Percentiles rank a stretch among this genome's conserved stretches.
Conservation (phyloP, 1,140 invertebrate genomes). For the Nomia melanderi region DNA sequence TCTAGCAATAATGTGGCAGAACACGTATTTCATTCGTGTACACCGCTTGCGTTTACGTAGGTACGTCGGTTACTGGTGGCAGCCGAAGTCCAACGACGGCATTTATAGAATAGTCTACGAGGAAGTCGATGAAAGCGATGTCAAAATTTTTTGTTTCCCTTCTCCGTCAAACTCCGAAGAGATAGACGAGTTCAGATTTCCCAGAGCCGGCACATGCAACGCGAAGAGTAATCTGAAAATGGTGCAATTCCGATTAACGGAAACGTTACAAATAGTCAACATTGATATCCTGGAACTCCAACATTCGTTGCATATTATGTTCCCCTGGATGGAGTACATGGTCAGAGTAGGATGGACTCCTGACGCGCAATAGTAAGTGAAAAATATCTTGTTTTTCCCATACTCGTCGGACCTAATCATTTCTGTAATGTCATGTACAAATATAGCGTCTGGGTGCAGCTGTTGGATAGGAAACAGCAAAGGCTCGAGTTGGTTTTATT, state of each 20-base stretch:
- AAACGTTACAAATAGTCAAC: constrained; percentile 85
- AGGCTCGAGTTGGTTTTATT: constrained; percentile 88
- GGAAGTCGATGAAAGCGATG: constrained; percentile 96
- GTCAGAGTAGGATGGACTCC: constrained; percentile 96
- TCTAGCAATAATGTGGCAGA: no score
- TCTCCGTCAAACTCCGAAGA: constrained; percentile 89
- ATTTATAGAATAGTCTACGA: constrained; percentile 96
- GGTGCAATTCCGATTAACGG: constrained; percentile 90
- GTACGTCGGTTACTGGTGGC: constrained; percentile 99
- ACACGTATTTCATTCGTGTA: not conserved
- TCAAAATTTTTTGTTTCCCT: constrained; percentile 94
- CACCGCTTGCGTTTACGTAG: constrained; percentile 74
- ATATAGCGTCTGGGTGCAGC: constrained; percentile 93
- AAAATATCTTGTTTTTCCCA: not conserved
- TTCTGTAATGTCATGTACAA: constrained; percentile 44
- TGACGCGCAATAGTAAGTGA: constrained; percentile 90
- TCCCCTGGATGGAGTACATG: constrained; percentile 96
- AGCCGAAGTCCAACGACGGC: constrained; percentile 88
- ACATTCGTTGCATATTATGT: constrained; percentile 88
- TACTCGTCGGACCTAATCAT: not conserved
- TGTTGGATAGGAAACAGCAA: constrained; percentile 93
- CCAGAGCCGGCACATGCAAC: constrained; percentile 93
- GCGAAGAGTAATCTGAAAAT: constrained; percentile 94
- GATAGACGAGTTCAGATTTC: constrained; percentile 95
- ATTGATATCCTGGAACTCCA: constrained; percentile 87